Conservation (phyloP, 1,140 invertebrate species). For the Brachionus asplanchnoidis region DNA sequence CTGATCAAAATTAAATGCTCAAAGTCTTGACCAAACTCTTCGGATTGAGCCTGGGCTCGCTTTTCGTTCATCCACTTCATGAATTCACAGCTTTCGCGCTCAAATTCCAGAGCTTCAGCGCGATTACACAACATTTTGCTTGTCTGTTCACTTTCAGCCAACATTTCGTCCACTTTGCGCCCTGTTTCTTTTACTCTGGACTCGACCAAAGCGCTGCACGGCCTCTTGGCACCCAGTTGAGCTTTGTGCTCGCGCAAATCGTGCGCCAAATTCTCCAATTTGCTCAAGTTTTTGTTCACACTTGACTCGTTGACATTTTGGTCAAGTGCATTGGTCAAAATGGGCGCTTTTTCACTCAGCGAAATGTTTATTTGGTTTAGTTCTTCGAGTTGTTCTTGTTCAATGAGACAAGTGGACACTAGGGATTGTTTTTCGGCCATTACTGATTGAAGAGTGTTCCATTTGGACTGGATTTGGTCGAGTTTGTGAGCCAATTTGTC, state of each 20-base stretch:
- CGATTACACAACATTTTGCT: background rate
- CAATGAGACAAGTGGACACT: background rate
- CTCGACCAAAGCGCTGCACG: background rate
- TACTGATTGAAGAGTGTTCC: background rate
- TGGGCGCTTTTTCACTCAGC: background rate
- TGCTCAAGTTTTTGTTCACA: background rate
- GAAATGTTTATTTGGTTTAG: slow-evolving; percentile 5
- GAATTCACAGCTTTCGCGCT: background rate
- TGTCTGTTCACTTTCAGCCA: background rate
- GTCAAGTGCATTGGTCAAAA: background rate
- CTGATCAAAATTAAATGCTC: slow-evolving; percentile 17
- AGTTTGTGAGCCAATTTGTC: background rate
- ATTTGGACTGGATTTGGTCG: background rate
- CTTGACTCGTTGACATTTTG: background rate
- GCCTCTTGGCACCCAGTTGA: background rate
- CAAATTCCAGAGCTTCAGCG: slow-evolving; percentile 4
- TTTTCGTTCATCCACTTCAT: slow-evolving; percentile 28
- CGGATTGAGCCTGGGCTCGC: slow-evolving; percentile 11
- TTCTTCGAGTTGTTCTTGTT: slow-evolving; percentile 38
- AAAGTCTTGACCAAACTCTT: slow-evolving; percentile 37
- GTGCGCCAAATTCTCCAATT: background rate
- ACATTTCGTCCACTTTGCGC: background rate
- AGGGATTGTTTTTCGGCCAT: background rate
- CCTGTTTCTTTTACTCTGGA: background rate
- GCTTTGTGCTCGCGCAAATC: background rate